Conservation (phyloP, 2,888 invertebrate species). For the Sesia apiformis region DNA sequence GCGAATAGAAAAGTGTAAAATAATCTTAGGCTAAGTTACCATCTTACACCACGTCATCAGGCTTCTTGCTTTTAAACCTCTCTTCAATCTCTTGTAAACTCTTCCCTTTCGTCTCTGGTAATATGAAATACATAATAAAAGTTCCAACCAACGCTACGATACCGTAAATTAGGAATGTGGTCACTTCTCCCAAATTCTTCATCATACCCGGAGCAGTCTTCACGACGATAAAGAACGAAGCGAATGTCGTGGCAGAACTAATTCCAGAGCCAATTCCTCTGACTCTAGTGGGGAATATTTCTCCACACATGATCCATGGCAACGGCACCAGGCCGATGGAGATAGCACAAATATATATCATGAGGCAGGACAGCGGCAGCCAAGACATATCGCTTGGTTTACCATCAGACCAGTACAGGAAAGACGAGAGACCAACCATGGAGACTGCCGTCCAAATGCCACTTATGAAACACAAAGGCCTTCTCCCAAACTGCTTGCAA, state of each 20-base stretch:
- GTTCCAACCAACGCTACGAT: slow-evolving; percentile 74
- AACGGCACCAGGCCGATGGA: slow-evolving; percentile 78
- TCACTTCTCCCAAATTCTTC: slow-evolving; percentile 66
- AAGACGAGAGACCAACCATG: slow-evolving; percentile 71
- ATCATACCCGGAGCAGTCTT: slow-evolving; percentile 79
- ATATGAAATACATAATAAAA: slow-evolving; percentile 69
- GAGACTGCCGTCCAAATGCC: slow-evolving; percentile 76
- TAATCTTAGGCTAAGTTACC: neutral
- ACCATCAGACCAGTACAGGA: slow-evolving; percentile 41
- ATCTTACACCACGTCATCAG: slow-evolving; percentile 28
- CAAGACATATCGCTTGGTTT: slow-evolving; percentile 55
- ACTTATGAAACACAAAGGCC: slow-evolving; percentile 78
- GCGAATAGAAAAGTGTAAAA: slow-evolving; percentile 20
- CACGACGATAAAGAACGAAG: slow-evolving; percentile 78
- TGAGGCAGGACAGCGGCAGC: slow-evolving; percentile 65
- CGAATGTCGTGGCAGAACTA: slow-evolving; percentile 77
- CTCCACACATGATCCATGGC: slow-evolving; percentile 85
- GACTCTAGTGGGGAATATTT: slow-evolving; percentile 78
- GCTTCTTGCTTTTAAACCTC: slow-evolving; percentile 50
- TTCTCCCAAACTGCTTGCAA: slow-evolving; percentile 75
- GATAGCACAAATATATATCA: slow-evolving; percentile 75
- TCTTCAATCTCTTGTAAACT: slow-evolving; percentile 81
- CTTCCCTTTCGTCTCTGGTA: slow-evolving; percentile 82
- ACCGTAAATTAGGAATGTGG: slow-evolving; percentile 79
- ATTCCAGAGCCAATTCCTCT: slow-evolving; percentile 80